A percentile compares a stretch with the other conserved stretches of the same genome.
These are phyloP conservation scores for Apeltes quadracus DNA, from an alignment of 2,113 vertebrate species.

Conservation along the genomic window DNA sequence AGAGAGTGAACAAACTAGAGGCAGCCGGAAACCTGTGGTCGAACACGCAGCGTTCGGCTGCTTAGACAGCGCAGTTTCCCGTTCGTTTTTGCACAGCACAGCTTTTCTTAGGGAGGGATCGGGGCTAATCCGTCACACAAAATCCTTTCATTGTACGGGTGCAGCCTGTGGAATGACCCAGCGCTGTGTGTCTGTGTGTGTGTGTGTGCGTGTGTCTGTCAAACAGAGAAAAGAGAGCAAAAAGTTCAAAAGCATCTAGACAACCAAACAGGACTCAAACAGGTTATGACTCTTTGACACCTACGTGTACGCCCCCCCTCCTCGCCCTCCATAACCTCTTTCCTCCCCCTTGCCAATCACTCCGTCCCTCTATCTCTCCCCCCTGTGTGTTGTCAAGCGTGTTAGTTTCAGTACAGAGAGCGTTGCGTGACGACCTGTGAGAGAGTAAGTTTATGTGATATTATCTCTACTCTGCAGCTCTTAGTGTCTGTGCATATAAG, in stretches of 20 bases:
- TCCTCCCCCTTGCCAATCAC: constrained; percentile 11
- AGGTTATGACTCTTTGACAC: constrained; percentile 17
- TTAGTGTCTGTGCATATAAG: no score
- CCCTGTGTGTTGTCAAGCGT: constrained; percentile 5
- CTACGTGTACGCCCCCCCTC: constrained; percentile 1
- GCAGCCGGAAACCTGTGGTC: constrained; percentile 71
- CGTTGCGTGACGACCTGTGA: background rate
- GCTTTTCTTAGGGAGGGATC: constrained; percentile 53
- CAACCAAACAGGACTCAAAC: constrained; percentile 4
- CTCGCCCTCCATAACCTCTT: background rate
- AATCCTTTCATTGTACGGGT: constrained; percentile 42
- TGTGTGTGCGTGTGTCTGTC: background rate
- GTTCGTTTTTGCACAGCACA: constrained; percentile 14
- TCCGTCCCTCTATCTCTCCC: background rate
- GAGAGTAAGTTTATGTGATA: constrained; percentile 27
- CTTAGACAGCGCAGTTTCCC: constrained; percentile 54
- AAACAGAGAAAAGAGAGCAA: background rate
- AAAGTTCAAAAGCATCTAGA: background rate
- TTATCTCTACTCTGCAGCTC: background rate
- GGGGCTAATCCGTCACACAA: constrained; percentile 49
- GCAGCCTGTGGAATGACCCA: constrained; percentile 3
- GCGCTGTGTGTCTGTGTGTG: background rate
- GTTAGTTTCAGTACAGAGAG: constrained; percentile 22
- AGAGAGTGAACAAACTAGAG: constrained; percentile 1
- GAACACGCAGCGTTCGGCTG: constrained; percentile 45